Evolutionary conservation across 2,797 vertebrate species (phyloP).

Genomic region (Galagoides demidoff): DNA sequence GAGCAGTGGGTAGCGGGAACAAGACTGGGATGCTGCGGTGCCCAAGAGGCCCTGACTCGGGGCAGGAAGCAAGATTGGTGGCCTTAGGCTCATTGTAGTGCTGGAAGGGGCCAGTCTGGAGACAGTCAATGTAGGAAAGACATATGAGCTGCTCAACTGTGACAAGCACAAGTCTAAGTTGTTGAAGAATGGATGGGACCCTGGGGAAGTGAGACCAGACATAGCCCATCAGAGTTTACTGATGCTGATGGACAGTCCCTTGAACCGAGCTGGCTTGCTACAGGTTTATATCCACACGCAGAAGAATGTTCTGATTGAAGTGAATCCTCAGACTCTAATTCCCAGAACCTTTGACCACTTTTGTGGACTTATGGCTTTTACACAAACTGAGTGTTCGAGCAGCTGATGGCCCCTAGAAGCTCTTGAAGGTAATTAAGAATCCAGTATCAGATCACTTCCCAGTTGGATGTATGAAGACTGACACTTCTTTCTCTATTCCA

Average conservation of each 20-base stretch:
- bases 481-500: constrained; percentile 91
- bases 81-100: constrained; percentile 92
- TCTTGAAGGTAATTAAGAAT: constrained; percentile 93
- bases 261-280: constrained; percentile 96
- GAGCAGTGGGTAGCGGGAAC: neutral
- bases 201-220: constrained; percentile 94
- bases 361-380: constrained; percentile 93
- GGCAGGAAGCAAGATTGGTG: constrained; percentile 49
- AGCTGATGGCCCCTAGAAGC: no score
- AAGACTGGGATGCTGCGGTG: neutral
- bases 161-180: constrained; percentile 96
- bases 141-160: constrained; percentile 96
- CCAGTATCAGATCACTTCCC: constrained; percentile 97
- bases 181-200: constrained; percentile 94
- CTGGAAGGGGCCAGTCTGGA: constrained; percentile 96
- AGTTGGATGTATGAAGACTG: constrained; percentile 93
- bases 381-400: no score
- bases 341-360: constrained; percentile 97
- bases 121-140: constrained; percentile 97
- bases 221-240: constrained; percentile 96
- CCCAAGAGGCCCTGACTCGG: neutral
- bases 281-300: constrained; percentile 98
- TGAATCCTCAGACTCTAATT: constrained; percentile 98
- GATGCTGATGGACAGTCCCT: constrained; percentile 98
- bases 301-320: constrained; percentile 96